Percentiles rank a stretch among this genome's conserved stretches.
Conservation (phyloP, 2,888 invertebrate species). For the Cephus runcator region DNA sequence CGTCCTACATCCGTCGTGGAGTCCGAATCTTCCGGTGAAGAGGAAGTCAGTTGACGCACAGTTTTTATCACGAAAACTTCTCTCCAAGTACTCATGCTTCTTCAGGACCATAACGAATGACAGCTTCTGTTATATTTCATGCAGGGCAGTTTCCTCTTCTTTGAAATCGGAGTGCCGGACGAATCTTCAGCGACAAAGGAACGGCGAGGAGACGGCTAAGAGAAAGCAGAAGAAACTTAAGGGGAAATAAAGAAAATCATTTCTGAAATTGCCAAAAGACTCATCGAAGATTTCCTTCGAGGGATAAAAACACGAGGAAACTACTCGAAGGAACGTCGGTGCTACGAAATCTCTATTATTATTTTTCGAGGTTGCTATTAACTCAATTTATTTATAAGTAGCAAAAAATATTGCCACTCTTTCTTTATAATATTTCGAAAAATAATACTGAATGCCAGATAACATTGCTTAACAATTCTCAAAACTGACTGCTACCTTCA, state of each 20-base stretch:
- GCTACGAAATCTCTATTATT: neutral
- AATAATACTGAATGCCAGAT: neutral
- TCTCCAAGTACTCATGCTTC: slow-evolving; percentile 23
- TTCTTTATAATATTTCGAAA: neutral
- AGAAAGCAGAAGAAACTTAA: slow-evolving; percentile 1
- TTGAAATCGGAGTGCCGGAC: slow-evolving; percentile 13
- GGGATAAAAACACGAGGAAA: neutral
- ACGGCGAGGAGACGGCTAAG: neutral
- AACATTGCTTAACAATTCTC: neutral
- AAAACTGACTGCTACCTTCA: neutral
- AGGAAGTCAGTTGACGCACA: slow-evolving; percentile 14
- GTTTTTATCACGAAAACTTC: slow-evolving; percentile 21
- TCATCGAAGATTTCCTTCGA: neutral
- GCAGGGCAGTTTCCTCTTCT: slow-evolving; percentile 11
- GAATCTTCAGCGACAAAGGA: slow-evolving; percentile 9
- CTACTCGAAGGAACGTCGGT: neutral
- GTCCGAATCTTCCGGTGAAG: slow-evolving; percentile 1
- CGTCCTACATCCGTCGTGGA: neutral
- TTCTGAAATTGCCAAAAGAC: neutral
- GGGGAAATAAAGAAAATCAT: neutral
- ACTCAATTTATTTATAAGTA: neutral
- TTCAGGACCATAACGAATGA: slow-evolving; percentile 23
- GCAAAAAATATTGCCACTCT: neutral
- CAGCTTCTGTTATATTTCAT: slow-evolving; percentile 22
- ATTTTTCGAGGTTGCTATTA: neutral